Conservation (phyloP, 2,888 invertebrate genomes). For the Marasmarcha lunaedactyla region DNA sequence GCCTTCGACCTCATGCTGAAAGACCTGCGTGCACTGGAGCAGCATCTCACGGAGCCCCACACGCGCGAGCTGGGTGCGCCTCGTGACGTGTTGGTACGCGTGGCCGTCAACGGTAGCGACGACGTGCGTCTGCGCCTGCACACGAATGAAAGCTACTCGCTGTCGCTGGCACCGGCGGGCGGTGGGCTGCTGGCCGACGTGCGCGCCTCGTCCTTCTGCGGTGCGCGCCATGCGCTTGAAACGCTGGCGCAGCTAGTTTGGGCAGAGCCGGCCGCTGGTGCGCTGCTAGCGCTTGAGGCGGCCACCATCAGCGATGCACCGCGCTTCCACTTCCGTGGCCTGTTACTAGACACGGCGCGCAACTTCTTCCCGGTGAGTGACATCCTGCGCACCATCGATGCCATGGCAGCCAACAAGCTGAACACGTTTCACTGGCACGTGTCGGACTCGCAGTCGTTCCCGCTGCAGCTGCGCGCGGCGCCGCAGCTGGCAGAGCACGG, state of each 20-base stretch:
- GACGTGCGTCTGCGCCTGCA: slow-evolving; percentile 72
- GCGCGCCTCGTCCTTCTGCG: slow-evolving; percentile 77
- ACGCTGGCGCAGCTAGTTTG: slow-evolving; percentile 85
- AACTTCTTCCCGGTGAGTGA: slow-evolving; percentile 85
- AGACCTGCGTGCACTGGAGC: slow-evolving; percentile 58
- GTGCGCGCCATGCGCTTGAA: slow-evolving; percentile 82
- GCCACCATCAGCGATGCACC: slow-evolving; percentile 83
- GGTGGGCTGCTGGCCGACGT: slow-evolving; percentile 71
- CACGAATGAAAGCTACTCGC: slow-evolving; percentile 81
- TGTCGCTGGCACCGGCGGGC: slow-evolving; percentile 67
- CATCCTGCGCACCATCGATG: slow-evolving; percentile 81
- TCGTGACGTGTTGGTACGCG: slow-evolving; percentile 54
- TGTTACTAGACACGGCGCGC: slow-evolving; percentile 91
- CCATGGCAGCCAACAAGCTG: slow-evolving; percentile 90
- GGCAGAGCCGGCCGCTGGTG: slow-evolving; percentile 76
- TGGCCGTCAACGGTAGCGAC: slow-evolving; percentile 63
- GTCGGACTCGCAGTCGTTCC: slow-evolving; percentile 93
- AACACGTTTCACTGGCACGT: slow-evolving; percentile 96
- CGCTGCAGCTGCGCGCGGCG: slow-evolving; percentile 80
- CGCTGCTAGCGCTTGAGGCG: slow-evolving; percentile 74
- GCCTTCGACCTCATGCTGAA: slow-evolving; percentile 65
- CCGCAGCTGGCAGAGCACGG: slow-evolving; percentile 87
- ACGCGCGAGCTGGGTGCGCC: slow-evolving; percentile 36
- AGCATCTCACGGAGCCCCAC: slow-evolving; percentile 26
- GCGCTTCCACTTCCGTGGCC: slow-evolving; percentile 80